Evolutionary conservation across 2,888 invertebrate species (phyloP).

Genomic region (Aleiodes leptofemur): DNA sequence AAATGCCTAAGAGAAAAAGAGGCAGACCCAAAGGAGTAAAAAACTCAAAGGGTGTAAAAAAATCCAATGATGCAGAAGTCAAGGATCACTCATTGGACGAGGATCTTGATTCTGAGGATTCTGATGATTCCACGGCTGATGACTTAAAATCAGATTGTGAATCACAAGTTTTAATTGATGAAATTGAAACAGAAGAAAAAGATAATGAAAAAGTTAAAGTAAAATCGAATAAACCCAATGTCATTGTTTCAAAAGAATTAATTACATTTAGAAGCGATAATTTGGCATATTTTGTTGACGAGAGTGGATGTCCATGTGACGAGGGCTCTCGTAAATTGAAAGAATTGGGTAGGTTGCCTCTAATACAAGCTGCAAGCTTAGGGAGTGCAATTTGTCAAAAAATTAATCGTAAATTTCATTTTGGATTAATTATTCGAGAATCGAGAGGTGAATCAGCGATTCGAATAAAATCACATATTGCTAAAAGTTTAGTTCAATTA

Average conservation of each 20-base stretch:
- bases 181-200: background rate
- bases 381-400: background rate
- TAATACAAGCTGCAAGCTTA: background rate
- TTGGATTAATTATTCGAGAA: background rate
- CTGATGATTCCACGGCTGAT: background rate
- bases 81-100: too few relatives aligned
- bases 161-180: background rate
- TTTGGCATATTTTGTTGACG: slow-evolving; percentile 20
- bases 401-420: background rate
- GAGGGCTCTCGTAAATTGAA: too few relatives aligned
- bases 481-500: background rate
- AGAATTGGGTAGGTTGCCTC: background rate
- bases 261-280: slow-evolving; percentile 36
- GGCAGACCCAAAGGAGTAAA: too few relatives aligned
- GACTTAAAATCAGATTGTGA: background rate
- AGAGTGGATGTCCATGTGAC: too few relatives aligned
- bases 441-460: background rate
- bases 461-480: background rate
- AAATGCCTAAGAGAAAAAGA: too few relatives aligned
- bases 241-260: slow-evolving; percentile 17
- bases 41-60: too few relatives aligned
- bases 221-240: background rate
- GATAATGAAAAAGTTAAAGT: background rate
- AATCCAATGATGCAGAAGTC: too few relatives aligned
- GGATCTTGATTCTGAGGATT: too few relatives aligned